Base-by-base conservation (phyloP, 1,140 invertebrate genomes). In the Aphelinus certus region DNA sequence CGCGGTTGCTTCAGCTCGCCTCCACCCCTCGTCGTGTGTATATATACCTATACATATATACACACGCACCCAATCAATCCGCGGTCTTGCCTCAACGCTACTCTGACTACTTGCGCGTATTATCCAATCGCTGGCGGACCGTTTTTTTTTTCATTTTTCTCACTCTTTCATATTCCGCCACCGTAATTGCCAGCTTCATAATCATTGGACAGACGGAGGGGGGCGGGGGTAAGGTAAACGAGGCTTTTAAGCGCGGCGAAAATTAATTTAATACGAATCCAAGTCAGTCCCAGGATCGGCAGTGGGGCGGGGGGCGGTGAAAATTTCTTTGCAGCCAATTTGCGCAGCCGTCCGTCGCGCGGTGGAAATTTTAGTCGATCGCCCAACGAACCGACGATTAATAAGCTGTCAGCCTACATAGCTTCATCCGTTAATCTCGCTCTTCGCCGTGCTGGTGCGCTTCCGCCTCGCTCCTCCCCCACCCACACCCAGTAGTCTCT, bases 1-100 rank as follows among this genome's bases (percentile, higher is more conserved):
- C 57, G 48, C n/a, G 48, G 45, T 53, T 53, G 4, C 51, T 53
- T 53, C 4, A 26, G 26, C 26, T 26, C 26, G 26, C 26, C 26
- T 26, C 26, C 26, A 26, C 26, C 26, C 26, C 26, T 26, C 26
- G 26, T 26, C 26, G 26, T 26, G 26, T 26, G 26, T 26, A 26
- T 26, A 26, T 26, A 26, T 26, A 26, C 26, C 26, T 26, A 2
- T 46, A 7, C 55, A 2, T 46, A 42, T 10, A 58, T 10, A 43
- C 66, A 7, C 49, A 66, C 49, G 9, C 53, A 3, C 42, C 2
- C 55, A 26, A 1, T 4, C 55, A n/a, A 9, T 9, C 43, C 5
- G 46, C 81, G 72, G 81, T 79, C 80, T 84, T 80, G 79, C 73
- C 77, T 77, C 81, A 26, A 26, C 26, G 26, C 26, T 0, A 26